A percentile compares a stretch with the other conserved stretches of the same genome.
phyloP scores from a whole-genome alignment of 2,113 vertebrate genomes.

The Anarrhichthys ocellatus region DNA sequence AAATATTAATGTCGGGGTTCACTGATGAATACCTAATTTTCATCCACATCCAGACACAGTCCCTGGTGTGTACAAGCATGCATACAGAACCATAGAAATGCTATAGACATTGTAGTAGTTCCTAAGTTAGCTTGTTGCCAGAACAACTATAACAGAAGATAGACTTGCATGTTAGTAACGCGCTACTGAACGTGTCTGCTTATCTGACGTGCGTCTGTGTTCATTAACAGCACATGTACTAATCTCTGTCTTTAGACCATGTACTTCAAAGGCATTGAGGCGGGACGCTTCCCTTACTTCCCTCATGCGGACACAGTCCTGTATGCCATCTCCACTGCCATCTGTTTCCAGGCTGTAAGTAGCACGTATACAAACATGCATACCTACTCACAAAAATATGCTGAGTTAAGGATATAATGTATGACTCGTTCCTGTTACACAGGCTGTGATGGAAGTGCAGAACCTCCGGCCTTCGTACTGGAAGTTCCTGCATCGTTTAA shows the following conservation, averaged over 20 bases:
- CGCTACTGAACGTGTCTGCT: background rate
- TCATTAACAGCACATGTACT: background rate
- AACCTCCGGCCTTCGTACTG: constrained; percentile 96
- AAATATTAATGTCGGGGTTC: background rate
- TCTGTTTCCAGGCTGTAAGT: constrained; percentile 99
- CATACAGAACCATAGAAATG: background rate
- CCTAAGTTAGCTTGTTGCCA: too few relatives aligned
- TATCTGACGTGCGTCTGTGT: background rate
- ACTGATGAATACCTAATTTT: background rate
- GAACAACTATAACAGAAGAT: background rate
- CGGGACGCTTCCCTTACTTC: constrained; percentile 95
- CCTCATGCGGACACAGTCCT: constrained; percentile 95
- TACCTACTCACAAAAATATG: background rate
- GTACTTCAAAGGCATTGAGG: constrained; percentile 99
- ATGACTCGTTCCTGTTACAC: constrained; percentile 35
- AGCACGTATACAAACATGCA: background rate
- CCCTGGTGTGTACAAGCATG: too few relatives aligned
- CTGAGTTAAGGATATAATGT: constrained; percentile 1
- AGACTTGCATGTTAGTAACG: background rate
- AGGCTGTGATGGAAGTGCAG: constrained; percentile 99
- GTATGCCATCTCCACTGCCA: constrained; percentile 95
- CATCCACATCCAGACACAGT: background rate
- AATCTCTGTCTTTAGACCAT: constrained; percentile 84
- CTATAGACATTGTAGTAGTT: background rate
- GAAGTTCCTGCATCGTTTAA: constrained; percentile 96